Evolutionary conservation across 2,113 vertebrate species (phyloP).

Genomic region (Hypomesus transpacificus): DNA sequence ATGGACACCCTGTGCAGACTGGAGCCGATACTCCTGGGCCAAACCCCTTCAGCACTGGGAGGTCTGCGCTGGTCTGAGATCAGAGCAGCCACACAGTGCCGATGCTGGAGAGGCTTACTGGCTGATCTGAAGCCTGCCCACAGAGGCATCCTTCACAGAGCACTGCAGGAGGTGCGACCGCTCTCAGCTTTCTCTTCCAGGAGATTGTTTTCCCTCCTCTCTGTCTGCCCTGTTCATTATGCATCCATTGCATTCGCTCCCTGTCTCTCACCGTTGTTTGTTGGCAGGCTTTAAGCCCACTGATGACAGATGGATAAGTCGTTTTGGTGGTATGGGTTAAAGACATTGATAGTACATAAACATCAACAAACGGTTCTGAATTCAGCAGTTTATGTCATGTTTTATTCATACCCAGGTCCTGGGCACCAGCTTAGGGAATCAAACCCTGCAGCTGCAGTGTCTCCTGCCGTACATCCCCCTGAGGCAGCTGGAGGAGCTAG

Average conservation of each 20-base stretch:
- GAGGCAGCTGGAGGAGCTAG: conserved; percentile 67
- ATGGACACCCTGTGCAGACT: conserved; percentile 67
- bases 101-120: conserved; percentile 74
- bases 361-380: background rate
- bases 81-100: conserved; percentile 61
- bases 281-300: background rate
- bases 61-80: conserved; percentile 61
- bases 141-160: conserved; percentile 72
- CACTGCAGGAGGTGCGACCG: conserved; percentile 73
- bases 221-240: conserved; percentile 1
- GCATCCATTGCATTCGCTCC: conserved; percentile 1
- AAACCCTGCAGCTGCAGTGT: conserved; percentile 68
- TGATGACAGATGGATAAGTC: background rate
- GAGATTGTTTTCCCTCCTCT: conserved; percentile 7
- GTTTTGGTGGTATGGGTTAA: background rate
- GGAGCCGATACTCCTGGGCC: conserved; percentile 72
- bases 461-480: conserved; percentile 79
- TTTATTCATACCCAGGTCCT: conserved; percentile 55
- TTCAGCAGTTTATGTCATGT: background rate
- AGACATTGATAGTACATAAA: background rate
- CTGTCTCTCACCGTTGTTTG: background rate
- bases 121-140: conserved; percentile 73
- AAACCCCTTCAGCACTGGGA: conserved; percentile 72
- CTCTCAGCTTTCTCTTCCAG: conserved; percentile 7
- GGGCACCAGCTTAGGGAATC: conserved; percentile 33